Percentiles rank a stretch among this genome's conserved stretches.
Conservation (phyloP, 2,888 invertebrate species). For the Mesoligia furuncula region DNA sequence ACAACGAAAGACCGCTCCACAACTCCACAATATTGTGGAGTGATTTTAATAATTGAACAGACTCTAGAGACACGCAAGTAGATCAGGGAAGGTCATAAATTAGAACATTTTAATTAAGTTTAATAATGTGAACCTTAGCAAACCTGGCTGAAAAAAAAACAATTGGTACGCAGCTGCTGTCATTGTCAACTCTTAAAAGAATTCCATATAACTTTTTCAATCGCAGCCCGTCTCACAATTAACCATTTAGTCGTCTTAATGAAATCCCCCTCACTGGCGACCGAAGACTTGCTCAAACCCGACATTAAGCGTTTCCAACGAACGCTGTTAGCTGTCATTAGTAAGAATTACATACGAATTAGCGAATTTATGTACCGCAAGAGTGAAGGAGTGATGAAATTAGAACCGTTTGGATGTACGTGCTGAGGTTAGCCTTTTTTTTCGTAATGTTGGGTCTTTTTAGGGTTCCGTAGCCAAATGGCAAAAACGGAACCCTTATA, state of each 20-base stretch:
- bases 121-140: background rate
- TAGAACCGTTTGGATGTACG: conserved; percentile 55
- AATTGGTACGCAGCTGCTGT: background rate
- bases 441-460: background rate
- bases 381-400: conserved; percentile 69
- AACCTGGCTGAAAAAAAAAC: background rate
- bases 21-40: background rate
- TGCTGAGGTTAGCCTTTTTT: conserved; percentile 29
- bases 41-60: background rate
- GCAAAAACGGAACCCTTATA: too few species aligned
- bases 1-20: background rate
- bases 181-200: background rate
- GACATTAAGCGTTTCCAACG: conserved; percentile 74
- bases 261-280: conserved; percentile 54
- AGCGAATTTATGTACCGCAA: conserved; percentile 79
- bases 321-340: conserved; percentile 76
- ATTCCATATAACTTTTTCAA: conserved; percentile 22
- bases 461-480: too few species aligned
- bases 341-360: conserved; percentile 74
- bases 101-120: background rate
- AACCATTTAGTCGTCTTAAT: conserved; percentile 49
- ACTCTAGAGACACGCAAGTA: background rate
- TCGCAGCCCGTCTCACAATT: conserved; percentile 26
- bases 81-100: background rate
- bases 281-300: conserved; percentile 68